Percentiles rank a stretch among this genome's conserved stretches.
phyloP scores from a whole-genome alignment of 2,113 vertebrate genomes.

The Scomber colias region DNA sequence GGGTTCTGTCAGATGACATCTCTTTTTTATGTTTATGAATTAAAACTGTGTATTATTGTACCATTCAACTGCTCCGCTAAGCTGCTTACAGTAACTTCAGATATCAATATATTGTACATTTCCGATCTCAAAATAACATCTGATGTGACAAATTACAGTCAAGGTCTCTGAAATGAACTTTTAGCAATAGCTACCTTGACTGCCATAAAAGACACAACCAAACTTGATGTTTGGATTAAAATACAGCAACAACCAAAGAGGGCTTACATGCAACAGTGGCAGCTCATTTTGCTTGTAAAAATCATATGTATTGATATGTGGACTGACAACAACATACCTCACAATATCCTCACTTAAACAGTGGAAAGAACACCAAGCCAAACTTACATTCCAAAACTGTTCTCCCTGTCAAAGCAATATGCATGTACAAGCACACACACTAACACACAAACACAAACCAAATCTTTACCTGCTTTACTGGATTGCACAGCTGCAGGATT shows the following conservation, averaged over 20 bases:
- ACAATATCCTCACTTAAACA: not conserved
- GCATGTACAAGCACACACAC: not conserved
- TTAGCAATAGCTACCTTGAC: too few relatives aligned
- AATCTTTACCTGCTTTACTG: conserved; percentile 4
- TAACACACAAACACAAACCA: conserved; percentile 3
- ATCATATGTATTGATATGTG: not conserved
- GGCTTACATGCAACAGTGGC: not conserved
- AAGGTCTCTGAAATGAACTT: too few relatives aligned
- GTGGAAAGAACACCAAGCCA: not conserved
- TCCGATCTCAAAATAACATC: too few relatives aligned
- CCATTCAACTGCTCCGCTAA: too few relatives aligned
- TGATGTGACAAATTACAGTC: too few relatives aligned
- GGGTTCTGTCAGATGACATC: too few relatives aligned
- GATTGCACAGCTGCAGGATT: conserved; percentile 23
- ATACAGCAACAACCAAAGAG: not conserved
- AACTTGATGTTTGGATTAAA: not conserved
- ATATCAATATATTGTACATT: too few relatives aligned
- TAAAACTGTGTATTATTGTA: too few relatives aligned
- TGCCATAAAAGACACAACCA: not conserved
- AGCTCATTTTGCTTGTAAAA: not conserved
- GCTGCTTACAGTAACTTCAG: too few relatives aligned
- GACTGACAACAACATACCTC: not conserved
- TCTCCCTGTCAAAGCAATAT: not conserved
- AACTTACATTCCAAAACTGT: not conserved
- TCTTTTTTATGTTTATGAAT: too few relatives aligned